phyloP scores from a whole-genome alignment of 1,140 invertebrate genomes.

The Apis laboriosa region DNA sequence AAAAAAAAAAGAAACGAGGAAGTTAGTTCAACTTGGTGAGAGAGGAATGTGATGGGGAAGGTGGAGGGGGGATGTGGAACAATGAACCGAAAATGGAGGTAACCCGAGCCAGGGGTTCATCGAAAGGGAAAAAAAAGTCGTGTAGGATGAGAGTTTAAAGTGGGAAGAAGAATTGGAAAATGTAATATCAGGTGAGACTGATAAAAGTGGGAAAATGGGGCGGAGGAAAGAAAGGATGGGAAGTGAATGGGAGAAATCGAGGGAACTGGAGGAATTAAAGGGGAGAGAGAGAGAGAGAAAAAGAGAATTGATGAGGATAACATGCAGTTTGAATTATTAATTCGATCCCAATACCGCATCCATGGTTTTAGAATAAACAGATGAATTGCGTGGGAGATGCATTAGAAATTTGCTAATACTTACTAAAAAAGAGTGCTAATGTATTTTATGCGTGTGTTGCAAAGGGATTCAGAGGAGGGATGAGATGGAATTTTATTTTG shows the following conservation, averaged over 20 bases:
- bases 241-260: neutral
- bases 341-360: neutral
- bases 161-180: conserved; percentile 1
- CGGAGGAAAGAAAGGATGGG: neutral
- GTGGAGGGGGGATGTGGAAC: conserved; percentile 1
- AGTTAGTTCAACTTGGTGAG: neutral
- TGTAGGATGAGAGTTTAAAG: conserved; percentile 8
- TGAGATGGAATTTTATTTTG: too few relatives aligned
- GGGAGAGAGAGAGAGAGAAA: neutral
- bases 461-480: too few relatives aligned
- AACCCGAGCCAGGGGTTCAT: neutral
- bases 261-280: conserved; percentile 12
- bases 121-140: neutral
- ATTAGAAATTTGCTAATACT: neutral
- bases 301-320: neutral
- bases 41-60: neutral
- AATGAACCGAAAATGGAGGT: conserved; percentile 25
- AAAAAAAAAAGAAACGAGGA: neutral
- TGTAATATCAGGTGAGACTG: conserved; percentile 6
- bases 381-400: neutral
- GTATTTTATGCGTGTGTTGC: too few relatives aligned
- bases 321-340: conserved; percentile 1
- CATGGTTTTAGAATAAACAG: neutral
- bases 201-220: conserved; percentile 2
- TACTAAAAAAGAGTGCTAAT: too few relatives aligned